Base-by-base conservation (phyloP, 2,113 vertebrate genomes). In the Chrysochloris asiatica region DNA sequence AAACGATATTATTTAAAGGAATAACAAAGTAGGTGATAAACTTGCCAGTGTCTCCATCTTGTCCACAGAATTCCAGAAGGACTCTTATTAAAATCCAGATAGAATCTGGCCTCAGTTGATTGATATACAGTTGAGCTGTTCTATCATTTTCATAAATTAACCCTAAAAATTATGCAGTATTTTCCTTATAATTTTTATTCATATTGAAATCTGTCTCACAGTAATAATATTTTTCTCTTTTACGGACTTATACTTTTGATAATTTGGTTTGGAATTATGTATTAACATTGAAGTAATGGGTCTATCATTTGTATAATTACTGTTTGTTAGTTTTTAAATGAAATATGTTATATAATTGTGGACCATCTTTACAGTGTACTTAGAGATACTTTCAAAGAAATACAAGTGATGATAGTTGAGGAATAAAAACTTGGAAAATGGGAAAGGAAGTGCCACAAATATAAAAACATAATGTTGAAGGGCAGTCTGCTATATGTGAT, bases 31-130 rank as follows among this genome's bases (percentile, higher is more conserved):
- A 28, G 4, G 8, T 30, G 14, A 83, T 67, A 63, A 73, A 54
- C 19, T n/a, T 1, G 16, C 24, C 21, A 47, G 6, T 54, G 45
- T 30, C 38, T 33, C 19, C 69, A 73, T 50, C 4, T 50, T 73
- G 6, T 50, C 9, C 13, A 26, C 3, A 16, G 61, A 72, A 86
- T 8, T 13, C 4, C 10, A 54, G 16, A 77, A 82, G 28, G 28
- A 65, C 17, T 14, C 24, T 52, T 45, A 4, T 11, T 17, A 14
- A 54, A 36, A 36, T 69, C 24, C 30, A 54, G 9, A 38, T 65
- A 38, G 7, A 41, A 9, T 36, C 13, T 41, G 1, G 2, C 24
- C 10, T 48, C 0, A 36, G 21, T 17, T 1, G 8, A n/a, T 38
- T 5, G 8, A 75, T 30, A 45, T 67, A 63, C 17, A 28, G 10